phyloP scores from a whole-genome alignment of 2,113 vertebrate genomes.

The Gambusia affinis region DNA sequence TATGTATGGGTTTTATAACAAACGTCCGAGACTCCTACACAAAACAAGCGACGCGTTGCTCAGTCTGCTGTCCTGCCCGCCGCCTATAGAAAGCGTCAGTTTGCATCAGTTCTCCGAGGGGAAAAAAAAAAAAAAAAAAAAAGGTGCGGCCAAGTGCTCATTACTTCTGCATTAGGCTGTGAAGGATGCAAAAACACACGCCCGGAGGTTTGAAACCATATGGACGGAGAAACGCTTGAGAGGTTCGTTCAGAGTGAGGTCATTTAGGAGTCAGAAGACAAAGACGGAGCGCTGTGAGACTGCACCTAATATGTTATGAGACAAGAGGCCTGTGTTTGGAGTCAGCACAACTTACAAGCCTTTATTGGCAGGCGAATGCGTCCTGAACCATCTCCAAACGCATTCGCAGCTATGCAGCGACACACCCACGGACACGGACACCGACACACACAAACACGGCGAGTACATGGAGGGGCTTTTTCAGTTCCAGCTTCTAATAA shows the following conservation, averaged over 20 bases:
- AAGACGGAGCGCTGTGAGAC: neutral
- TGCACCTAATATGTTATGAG: conserved; percentile 32
- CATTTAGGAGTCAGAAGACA: conserved; percentile 23
- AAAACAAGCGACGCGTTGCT: conserved; percentile 14
- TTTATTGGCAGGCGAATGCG: conserved; percentile 39
- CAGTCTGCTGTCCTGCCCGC: neutral
- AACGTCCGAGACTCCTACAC: neutral
- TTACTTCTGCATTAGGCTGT: conserved; percentile 9
- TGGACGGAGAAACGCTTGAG: conserved; percentile 1
- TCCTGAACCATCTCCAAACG: conserved; percentile 47
- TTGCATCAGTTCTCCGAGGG: neutral
- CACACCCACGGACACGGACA: conserved; percentile 32
- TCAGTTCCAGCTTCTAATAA: conserved; percentile 46
- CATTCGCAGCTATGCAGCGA: conserved; percentile 35
- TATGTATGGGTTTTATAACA: neutral
- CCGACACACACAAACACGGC: conserved; percentile 19
- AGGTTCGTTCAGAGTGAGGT: conserved; percentile 32
- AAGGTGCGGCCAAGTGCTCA: conserved; percentile 18
- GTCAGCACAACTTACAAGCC: conserved; percentile 34
- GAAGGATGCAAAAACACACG: conserved; percentile 14
- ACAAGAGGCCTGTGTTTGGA: conserved; percentile 45
- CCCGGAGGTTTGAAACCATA: conserved; percentile 5
- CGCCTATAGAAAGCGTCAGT: neutral
- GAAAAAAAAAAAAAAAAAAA: conserved; percentile 6
- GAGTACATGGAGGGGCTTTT: conserved; percentile 28